These are phyloP conservation scores for Melikaiella ostensackeni DNA, from an alignment of 2,888 invertebrate genomes.

Conservation along the genomic window DNA sequence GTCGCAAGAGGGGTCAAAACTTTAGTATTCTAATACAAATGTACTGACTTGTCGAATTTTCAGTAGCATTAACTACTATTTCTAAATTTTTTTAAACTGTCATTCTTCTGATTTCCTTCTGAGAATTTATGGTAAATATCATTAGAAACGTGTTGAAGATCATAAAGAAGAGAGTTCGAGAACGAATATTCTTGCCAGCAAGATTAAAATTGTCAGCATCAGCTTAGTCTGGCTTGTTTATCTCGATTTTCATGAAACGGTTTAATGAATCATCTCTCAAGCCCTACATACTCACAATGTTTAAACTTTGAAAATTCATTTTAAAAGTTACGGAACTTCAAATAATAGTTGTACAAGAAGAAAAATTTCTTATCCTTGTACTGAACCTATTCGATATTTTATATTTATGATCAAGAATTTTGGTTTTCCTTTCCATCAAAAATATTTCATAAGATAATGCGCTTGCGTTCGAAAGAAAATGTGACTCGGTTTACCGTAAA, in stretches of 20 bases:
- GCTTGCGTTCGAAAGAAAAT: not conserved
- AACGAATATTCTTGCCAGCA: not conserved
- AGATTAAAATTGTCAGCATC: constrained; percentile 21
- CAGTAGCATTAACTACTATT: not conserved
- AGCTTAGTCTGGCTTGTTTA: too few relatives aligned
- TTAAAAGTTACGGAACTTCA: not conserved
- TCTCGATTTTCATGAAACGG: constrained; percentile 9
- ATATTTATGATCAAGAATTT: too few relatives aligned
- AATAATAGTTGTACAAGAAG: not conserved
- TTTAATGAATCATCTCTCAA: not conserved
- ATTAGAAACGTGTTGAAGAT: not conserved
- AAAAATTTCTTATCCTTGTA: not conserved
- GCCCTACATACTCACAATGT: not conserved
- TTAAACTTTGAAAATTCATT: not conserved
- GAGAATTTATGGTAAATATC: not conserved
- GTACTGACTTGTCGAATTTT: not conserved
- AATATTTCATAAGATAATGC: not conserved
- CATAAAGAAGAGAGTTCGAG: not conserved
- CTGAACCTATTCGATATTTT: not conserved
- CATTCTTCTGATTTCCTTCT: not conserved
- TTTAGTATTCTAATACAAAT: not conserved
- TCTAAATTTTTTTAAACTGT: not conserved
- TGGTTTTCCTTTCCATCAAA: not conserved
- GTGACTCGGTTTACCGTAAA: constrained; percentile 41
- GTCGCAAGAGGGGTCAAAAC: not conserved